These are phyloP conservation scores for Elanoides forficatus DNA, from an alignment of 2,113 vertebrate genomes.

Conservation along the genomic window DNA sequence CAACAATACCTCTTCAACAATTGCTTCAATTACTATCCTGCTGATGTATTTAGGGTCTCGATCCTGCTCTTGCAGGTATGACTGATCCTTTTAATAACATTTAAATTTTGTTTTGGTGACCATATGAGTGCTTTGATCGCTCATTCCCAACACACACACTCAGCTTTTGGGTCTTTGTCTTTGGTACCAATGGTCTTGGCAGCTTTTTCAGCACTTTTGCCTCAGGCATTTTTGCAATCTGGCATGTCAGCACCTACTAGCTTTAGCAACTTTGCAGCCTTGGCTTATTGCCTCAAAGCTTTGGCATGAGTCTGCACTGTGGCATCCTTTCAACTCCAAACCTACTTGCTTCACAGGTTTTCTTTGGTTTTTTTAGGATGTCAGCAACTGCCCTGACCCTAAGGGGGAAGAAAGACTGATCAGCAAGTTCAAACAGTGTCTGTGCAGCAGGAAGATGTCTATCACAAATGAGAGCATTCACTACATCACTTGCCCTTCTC, in stretches of 20 bases:
- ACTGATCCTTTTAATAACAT: background rate
- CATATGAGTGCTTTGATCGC: background rate
- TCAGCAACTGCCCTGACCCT: constrained; percentile 39
- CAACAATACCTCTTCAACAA: background rate
- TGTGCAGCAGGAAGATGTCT: constrained; percentile 44
- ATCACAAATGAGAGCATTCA: constrained; percentile 17
- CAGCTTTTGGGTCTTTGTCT: background rate
- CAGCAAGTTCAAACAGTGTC: constrained; percentile 43
- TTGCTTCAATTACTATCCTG: background rate
- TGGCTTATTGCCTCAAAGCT: constrained; percentile 42
- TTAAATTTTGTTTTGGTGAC: background rate
- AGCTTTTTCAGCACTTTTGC: constrained; percentile 1
- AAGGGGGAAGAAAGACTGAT: constrained; percentile 1
- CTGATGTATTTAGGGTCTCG: background rate
- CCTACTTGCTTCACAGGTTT: constrained; percentile 43
- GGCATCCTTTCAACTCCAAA: constrained; percentile 52
- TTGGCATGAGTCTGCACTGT: constrained; percentile 27
- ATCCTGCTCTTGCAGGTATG: background rate
- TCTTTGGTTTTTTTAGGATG: constrained; percentile 6
- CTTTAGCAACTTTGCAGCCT: constrained; percentile 40
- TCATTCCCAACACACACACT: background rate
- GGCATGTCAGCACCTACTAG: constrained; percentile 10
- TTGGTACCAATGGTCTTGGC: background rate
- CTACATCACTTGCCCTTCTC: background rate
- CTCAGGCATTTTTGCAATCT: constrained; percentile 25